These are phyloP conservation scores for Mus caroli DNA, from an alignment of 2,797 vertebrate species.

Conservation along the genomic window DNA sequence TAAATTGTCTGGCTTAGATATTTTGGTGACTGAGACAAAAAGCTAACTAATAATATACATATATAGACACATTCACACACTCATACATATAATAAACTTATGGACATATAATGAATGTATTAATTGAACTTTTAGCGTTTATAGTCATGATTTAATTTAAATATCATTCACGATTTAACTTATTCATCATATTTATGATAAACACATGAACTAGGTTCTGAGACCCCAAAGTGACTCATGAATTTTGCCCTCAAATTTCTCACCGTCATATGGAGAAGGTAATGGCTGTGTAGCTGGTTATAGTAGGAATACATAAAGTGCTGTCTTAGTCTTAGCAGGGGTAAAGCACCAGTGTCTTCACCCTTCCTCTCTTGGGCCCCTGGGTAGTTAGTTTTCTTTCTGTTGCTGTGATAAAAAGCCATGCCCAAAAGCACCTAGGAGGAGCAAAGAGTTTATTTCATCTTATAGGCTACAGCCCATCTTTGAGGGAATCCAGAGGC, in stretches of 20 bases:
- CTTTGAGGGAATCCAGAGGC: not conserved
- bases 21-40: not conserved
- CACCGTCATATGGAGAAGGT: not conserved
- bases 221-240: slow-evolving; percentile 39
- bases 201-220: slow-evolving; percentile 54
- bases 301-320: not conserved
- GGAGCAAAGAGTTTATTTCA: not conserved
- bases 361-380: not conserved
- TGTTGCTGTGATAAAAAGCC: not conserved
- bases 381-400: not conserved
- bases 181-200: not conserved
- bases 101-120: not conserved
- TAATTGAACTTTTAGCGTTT: slow-evolving; percentile 31
- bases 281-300: not conserved
- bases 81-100: not conserved
- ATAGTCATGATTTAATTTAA: slow-evolving; percentile 37
- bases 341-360: not conserved
- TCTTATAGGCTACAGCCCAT: not conserved
- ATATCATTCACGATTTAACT: not conserved
- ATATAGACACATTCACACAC: not conserved
- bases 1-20: not conserved
- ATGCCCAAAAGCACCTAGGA: not conserved
- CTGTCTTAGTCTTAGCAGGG: not conserved
- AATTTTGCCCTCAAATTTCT: slow-evolving; percentile 27
- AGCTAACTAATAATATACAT: not conserved